A percentile compares a stretch with the other conserved stretches of the same genome.
These are phyloP conservation scores for Gavia stellata DNA, from an alignment of 2,113 vertebrate species.

Conservation along the genomic window DNA sequence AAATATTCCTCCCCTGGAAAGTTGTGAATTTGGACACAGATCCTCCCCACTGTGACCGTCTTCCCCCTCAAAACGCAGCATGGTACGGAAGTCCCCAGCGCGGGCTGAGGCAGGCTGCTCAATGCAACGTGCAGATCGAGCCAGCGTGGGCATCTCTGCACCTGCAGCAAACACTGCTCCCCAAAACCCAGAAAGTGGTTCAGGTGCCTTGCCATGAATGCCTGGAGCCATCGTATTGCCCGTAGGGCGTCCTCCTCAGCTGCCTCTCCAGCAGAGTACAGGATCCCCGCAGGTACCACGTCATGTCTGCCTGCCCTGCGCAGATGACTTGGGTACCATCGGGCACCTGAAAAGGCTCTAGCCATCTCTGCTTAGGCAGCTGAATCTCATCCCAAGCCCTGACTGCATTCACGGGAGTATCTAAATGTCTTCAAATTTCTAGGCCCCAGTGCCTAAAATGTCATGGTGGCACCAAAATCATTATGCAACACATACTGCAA, in stretches of 20 bases:
- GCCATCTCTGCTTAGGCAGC: background rate
- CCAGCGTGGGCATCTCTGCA: background rate
- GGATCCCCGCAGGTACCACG: rapidly evolving
- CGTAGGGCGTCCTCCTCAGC: background rate
- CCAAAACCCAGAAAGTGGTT: background rate
- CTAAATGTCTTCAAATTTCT: background rate
- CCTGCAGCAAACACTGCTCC: background rate
- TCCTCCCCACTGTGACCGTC: background rate
- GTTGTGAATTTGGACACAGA: background rate
- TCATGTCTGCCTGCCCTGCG: rapidly evolving
- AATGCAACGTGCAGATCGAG: background rate
- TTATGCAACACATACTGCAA: background rate
- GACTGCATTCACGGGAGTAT: background rate
- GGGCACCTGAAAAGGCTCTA: background rate
- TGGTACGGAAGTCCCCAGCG: rapidly evolving
- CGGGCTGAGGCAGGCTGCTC: background rate
- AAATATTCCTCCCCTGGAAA: background rate
- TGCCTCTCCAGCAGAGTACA: background rate
- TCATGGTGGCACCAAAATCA: background rate
- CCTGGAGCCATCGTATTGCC: background rate
- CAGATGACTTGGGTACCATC: background rate
- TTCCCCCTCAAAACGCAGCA: background rate
- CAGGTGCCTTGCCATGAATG: rapidly evolving
- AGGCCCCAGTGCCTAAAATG: background rate
- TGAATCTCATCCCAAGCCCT: background rate